A percentile compares a stretch with the other conserved stretches of the same genome.
phyloP scores from a whole-genome alignment of 2,888 invertebrate genomes.

The Drosophila pseudotakahashii region DNA sequence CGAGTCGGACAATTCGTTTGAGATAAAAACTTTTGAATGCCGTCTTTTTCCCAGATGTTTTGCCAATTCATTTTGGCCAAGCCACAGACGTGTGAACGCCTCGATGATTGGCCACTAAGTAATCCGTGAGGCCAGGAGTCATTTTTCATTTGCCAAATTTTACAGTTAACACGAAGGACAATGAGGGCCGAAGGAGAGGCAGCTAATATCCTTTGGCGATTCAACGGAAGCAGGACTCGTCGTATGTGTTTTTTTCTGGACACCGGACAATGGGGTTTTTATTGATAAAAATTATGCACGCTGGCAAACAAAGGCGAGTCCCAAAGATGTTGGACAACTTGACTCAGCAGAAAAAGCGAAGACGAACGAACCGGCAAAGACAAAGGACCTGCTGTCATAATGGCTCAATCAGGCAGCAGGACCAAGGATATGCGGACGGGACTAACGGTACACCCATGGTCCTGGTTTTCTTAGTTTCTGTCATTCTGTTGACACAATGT shows the following conservation, averaged over 20 bases:
- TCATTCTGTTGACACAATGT: slow-evolving; percentile 55
- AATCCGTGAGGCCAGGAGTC: slow-evolving; percentile 16
- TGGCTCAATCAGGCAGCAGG: slow-evolving; percentile 67
- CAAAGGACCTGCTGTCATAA: slow-evolving; percentile 70
- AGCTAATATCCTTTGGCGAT: slow-evolving; percentile 33
- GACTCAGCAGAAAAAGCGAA: slow-evolving; percentile 66
- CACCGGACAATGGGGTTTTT: slow-evolving; percentile 55
- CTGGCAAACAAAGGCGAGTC: slow-evolving; percentile 52
- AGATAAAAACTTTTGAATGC: slow-evolving; percentile 19
- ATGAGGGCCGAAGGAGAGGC: neutral
- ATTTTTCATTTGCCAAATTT: slow-evolving; percentile 69
- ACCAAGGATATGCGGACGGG: slow-evolving; percentile 13
- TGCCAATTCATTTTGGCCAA: slow-evolving; percentile 34
- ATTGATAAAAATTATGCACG: slow-evolving; percentile 79
- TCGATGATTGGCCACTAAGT: slow-evolving; percentile 20
- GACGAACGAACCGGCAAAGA: slow-evolving; percentile 37
- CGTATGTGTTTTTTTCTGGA: slow-evolving; percentile 20
- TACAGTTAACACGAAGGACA: slow-evolving; percentile 66
- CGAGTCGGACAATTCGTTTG: slow-evolving; percentile 24
- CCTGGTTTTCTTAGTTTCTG: slow-evolving; percentile 10
- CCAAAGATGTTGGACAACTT: slow-evolving; percentile 70
- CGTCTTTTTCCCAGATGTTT: slow-evolving; percentile 32
- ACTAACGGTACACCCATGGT: slow-evolving; percentile 36
- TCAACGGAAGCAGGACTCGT: slow-evolving; percentile 61
- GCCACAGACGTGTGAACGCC: slow-evolving; percentile 42